These are phyloP conservation scores for Colius striatus DNA, from an alignment of 2,113 vertebrate species.

Conservation along the genomic window DNA sequence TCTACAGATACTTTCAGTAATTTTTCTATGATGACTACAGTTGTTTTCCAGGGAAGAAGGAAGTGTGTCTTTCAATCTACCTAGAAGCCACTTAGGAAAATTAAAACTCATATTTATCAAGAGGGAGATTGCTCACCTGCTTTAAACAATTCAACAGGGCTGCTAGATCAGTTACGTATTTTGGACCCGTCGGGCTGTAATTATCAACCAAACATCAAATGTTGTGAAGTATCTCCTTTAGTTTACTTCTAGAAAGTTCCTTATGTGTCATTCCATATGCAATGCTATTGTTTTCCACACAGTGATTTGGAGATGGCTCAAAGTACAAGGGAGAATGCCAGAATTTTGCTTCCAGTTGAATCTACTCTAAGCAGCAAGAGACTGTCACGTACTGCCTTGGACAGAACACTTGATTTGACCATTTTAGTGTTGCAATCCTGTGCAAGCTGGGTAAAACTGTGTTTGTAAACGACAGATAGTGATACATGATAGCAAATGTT, in stretches of 20 bases:
- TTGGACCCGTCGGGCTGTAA: not conserved
- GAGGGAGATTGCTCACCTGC: not conserved
- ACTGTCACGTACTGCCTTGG: not conserved
- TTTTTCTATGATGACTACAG: not conserved
- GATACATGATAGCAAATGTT: not conserved
- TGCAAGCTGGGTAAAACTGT: not conserved
- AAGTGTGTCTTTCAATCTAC: not conserved
- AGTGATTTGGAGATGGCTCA: not conserved
- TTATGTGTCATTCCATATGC: not conserved
- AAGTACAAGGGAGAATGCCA: not conserved
- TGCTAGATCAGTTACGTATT: not conserved
- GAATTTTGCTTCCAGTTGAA: not conserved
- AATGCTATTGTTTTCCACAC: not conserved
- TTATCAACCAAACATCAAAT: not conserved
- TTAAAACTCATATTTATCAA: not conserved
- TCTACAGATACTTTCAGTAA: not conserved
- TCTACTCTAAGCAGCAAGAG: not conserved
- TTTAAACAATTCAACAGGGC: not conserved
- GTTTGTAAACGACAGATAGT: not conserved
- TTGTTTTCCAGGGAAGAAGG: not conserved
- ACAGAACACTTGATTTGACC: not conserved
- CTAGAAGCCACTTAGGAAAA: not conserved
- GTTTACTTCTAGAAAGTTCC: not conserved
- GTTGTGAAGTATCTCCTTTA: not conserved
- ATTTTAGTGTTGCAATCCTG: not conserved